These are phyloP conservation scores for Ormyrus pomaceus DNA, from an alignment of 2,888 invertebrate genomes.

Conservation along the genomic window DNA sequence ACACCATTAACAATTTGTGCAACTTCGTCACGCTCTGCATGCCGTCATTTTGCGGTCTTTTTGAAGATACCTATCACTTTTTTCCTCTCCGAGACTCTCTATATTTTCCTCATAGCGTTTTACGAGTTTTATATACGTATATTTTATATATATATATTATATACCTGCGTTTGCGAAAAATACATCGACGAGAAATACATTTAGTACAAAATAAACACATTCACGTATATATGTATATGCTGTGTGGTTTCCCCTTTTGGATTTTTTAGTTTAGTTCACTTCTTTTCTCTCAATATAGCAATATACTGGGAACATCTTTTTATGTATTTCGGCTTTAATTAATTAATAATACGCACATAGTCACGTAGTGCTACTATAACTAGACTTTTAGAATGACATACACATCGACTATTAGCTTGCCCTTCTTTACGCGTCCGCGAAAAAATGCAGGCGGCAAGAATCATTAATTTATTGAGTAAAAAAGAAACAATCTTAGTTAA, in stretches of 20 bases:
- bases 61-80: too few species aligned
- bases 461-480: background rate
- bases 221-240: conserved; percentile 55
- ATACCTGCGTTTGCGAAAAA: conserved; percentile 60
- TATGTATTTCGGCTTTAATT: conserved; percentile 32
- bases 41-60: too few species aligned
- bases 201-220: conserved; percentile 70
- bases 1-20: conserved; percentile 7
- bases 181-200: conserved; percentile 69
- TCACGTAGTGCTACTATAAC: conserved; percentile 42
- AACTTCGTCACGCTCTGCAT: too few species aligned
- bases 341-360: conserved; percentile 29
- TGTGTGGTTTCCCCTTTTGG: conserved; percentile 28
- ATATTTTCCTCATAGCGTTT: too few species aligned
- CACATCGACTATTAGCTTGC: conserved; percentile 45
- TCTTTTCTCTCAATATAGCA: conserved; percentile 37
- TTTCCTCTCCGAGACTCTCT: too few species aligned
- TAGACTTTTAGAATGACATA: conserved; percentile 48
- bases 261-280: conserved; percentile 16
- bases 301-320: background rate
- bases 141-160: conserved; percentile 1
- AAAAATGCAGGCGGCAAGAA: conserved; percentile 35
- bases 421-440: conserved; percentile 36
- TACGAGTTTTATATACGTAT: background rate
- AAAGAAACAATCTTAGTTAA: too few species aligned